These are phyloP conservation scores for Aleadryas rufinucha DNA, from an alignment of 2,113 vertebrate species.

Conservation along the genomic window DNA sequence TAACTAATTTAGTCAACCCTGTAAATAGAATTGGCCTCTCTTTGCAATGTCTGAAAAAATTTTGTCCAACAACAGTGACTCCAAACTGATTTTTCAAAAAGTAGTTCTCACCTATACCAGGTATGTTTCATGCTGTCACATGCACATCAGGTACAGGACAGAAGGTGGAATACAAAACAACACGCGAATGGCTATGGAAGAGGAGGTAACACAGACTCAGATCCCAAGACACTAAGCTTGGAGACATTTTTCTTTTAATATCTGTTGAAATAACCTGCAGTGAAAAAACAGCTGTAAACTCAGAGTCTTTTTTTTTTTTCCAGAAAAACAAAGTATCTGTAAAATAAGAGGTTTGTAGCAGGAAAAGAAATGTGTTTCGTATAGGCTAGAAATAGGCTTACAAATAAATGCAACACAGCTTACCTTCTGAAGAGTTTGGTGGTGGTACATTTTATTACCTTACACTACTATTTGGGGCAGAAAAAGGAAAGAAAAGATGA, in stretches of 20 bases:
- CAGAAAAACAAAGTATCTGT: neutral
- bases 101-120: neutral
- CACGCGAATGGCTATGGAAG: neutral
- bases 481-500: neutral
- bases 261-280: neutral
- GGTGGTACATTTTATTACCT: neutral
- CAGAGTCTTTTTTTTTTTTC: neutral
- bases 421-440: neutral
- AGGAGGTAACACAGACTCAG: neutral
- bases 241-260: neutral
- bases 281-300: neutral
- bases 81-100: neutral
- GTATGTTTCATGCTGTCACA: neutral
- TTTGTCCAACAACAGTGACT: neutral
- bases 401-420: neutral
- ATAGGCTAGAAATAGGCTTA: neutral
- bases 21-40: neutral
- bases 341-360: neutral
- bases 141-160: neutral
- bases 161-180: neutral
- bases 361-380: neutral
- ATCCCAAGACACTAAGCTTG: neutral
- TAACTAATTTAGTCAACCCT: neutral
- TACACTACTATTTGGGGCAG: neutral
- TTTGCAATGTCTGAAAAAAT: neutral